Conservation (phyloP, 2,888 invertebrate species). For the Drosophila gaucha region DNA sequence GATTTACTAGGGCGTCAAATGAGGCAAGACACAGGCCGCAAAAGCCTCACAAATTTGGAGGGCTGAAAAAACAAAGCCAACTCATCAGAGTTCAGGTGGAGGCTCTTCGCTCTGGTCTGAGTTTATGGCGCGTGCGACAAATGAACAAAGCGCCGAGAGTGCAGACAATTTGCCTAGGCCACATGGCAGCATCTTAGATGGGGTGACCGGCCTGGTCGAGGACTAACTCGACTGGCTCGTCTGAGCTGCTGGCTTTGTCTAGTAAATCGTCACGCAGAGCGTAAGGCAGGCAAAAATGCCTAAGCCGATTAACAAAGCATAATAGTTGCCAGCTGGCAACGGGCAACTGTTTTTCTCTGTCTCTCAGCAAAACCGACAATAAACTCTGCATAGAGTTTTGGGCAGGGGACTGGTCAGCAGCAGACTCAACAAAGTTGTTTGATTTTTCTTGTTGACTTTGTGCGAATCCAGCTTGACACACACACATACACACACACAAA, state of each 20-base stretch:
- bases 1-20: constrained; percentile 54
- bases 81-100: constrained; percentile 56
- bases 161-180: constrained; percentile 44
- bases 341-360: constrained; percentile 35
- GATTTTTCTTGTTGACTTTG: constrained; percentile 74
- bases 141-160: constrained; percentile 63
- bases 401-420: constrained; percentile 29
- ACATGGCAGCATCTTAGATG: constrained; percentile 49
- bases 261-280: constrained; percentile 62
- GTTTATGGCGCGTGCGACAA: constrained; percentile 71
- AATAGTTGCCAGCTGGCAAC: constrained; percentile 56
- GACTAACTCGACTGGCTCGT: constrained; percentile 53
- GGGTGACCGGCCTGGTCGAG: neutral
- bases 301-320: constrained; percentile 78
- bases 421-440: constrained; percentile 66
- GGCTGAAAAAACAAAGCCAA: constrained; percentile 54
- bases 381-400: constrained; percentile 48
- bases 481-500: constrained; percentile 14
- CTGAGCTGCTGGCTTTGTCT: constrained; percentile 68
- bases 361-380: constrained; percentile 53
- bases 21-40: constrained; percentile 58
- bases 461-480: constrained; percentile 35
- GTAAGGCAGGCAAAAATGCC: constrained; percentile 55
- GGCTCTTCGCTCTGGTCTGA: constrained; percentile 19
- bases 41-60: constrained; percentile 39